A percentile compares a stretch with the other conserved stretches of the same genome.
Evolutionary conservation across 2,113 vertebrate species (phyloP).

Genomic region (Lophochroa leadbeateri): DNA sequence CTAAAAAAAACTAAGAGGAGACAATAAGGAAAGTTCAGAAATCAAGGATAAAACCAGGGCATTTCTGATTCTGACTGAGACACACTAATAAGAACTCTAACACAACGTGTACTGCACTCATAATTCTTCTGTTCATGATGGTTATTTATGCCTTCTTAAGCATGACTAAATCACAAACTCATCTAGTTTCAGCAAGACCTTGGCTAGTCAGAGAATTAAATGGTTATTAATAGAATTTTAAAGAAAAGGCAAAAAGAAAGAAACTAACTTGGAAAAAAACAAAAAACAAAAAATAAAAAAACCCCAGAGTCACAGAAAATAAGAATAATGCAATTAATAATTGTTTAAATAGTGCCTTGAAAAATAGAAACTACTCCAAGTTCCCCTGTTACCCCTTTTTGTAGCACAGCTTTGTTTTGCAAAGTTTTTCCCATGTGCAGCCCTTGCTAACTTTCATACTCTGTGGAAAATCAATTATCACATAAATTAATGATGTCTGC

Average conservation of each 20-base stretch:
- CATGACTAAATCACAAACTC: neutral
- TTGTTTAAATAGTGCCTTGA: neutral
- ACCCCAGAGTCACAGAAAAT: neutral
- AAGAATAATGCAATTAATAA: neutral
- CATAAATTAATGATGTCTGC: neutral
- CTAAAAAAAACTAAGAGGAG: neutral
- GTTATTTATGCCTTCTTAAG: conserved; percentile 3
- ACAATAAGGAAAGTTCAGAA: neutral
- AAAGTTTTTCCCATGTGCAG: neutral
- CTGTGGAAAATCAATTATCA: conserved; percentile 8
- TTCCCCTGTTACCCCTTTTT: neutral
- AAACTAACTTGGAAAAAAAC: neutral
- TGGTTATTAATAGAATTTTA: neutral
- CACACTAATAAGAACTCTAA: neutral
- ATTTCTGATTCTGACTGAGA: neutral
- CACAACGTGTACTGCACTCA: neutral
- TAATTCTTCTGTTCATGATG: neutral
- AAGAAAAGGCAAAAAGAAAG: neutral
- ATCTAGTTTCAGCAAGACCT: neutral
- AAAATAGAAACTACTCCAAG: neutral
- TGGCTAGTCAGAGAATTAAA: neutral
- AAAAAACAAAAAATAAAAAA: neutral
- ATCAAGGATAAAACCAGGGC: neutral
- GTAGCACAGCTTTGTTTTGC: neutral
- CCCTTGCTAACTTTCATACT: neutral